Evolutionary conservation across 2,113 vertebrate species (phyloP).

Genomic region (Coregonus clupeaformis): DNA sequence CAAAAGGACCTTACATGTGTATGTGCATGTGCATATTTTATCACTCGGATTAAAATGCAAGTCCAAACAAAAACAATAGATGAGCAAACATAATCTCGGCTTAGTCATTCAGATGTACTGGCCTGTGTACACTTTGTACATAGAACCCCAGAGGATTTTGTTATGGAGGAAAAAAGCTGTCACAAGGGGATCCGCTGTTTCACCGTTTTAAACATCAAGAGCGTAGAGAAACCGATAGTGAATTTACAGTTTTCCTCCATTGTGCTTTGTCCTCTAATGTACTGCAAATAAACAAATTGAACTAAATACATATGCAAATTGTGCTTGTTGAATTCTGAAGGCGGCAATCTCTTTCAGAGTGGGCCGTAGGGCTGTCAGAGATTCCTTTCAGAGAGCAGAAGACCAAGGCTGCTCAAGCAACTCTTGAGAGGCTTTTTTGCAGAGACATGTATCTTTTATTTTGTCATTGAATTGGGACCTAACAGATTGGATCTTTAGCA

Average conservation of each 20-base stretch:
- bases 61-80: constrained; percentile 41
- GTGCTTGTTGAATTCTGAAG: constrained; percentile 18
- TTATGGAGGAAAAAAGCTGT: neutral
- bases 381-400: constrained; percentile 13
- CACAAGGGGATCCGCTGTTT: neutral
- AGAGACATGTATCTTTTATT: constrained; percentile 12
- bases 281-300: constrained; percentile 27
- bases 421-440: neutral
- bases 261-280: constrained; percentile 2
- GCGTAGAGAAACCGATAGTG: constrained; percentile 31
- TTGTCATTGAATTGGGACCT: constrained; percentile 15
- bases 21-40: constrained; percentile 4
- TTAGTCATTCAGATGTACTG: constrained; percentile 30
- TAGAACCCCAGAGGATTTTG: constrained; percentile 13
- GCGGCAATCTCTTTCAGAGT: neutral
- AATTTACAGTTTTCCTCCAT: neutral
- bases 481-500: constrained; percentile 19
- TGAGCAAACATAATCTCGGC: constrained; percentile 52
- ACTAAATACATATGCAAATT: constrained; percentile 22
- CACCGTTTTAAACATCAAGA: constrained; percentile 9
- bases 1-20: neutral
- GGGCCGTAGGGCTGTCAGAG: constrained; percentile 7
- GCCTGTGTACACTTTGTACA: constrained; percentile 39
- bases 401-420: constrained; percentile 25
- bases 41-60: constrained; percentile 39